Evolutionary conservation across 2,797 vertebrate genomes (phyloP), one percentile per base, ranked within the genome.

Genomic region (Pelochelys cantorii): DNA sequence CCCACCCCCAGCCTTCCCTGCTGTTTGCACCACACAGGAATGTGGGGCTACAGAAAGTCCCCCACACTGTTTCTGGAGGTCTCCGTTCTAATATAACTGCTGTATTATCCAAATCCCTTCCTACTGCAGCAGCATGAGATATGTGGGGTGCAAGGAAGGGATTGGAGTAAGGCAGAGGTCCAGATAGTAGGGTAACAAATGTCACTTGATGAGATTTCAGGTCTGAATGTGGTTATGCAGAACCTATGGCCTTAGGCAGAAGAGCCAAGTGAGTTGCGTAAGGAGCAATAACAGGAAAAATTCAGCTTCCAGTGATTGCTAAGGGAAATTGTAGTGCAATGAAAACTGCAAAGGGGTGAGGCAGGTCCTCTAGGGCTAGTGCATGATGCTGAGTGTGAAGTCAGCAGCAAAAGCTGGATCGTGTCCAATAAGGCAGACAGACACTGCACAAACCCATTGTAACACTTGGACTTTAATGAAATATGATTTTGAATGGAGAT

Each of bases 311-410:
- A 77, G 37, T 8, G 20, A 3, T 25, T 7, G 34, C 52, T 55
- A 65, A 84, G 53, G 4, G 23, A 71, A 84, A 54, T 20, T 31
- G 12, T 48, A 42, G 34, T 83, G 82, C 89, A 90, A 88, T 25
- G 2, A 68, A 48, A 77, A n/a, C 22, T 4, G 0, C 37, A 42
- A 29, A 62, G 15, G 31, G 5, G 5, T 71, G 52, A 85, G 52
- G 20, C 37, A 3, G 2, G 13, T 22, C 3, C 86, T 81, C 17
- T 60, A 1, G 5, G 25, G 48, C n/a, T 1, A 42, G 7, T 11
- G 20, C 37, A 10, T 31, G n/a, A 37, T 6, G 2, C 85, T 57
- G 42, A 17, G 9, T 42, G 55, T 83, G 52, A 87, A 55, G 34
- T 22, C 37, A 85, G 52, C 56, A 55, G 85, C 79, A 29, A 53